phyloP scores from a whole-genome alignment of 1,140 invertebrate species.

The Cyclargus thomasi region DNA sequence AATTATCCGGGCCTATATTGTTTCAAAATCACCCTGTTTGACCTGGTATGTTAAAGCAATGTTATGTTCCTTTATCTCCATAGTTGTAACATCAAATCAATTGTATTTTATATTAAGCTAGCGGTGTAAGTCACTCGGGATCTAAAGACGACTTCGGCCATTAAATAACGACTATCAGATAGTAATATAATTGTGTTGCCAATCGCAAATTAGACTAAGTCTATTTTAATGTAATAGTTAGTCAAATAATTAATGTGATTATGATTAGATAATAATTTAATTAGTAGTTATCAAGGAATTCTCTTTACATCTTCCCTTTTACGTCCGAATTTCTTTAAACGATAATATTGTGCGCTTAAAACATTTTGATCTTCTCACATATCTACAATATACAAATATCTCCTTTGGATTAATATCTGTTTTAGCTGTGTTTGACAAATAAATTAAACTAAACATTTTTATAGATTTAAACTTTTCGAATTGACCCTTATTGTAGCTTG shows the following conservation, averaged over 20 bases:
- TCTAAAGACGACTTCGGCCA: conserved; percentile 57
- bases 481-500: conserved; percentile 11
- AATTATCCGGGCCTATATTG: too few relatives aligned
- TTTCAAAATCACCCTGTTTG: too few relatives aligned
- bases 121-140: conserved; percentile 27
- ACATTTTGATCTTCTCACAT: background rate
- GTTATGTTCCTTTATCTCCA: background rate
- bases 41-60: background rate
- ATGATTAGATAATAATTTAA: conserved; percentile 8
- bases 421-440: conserved; percentile 73
- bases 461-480: conserved; percentile 1
- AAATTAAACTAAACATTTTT: conserved; percentile 31
- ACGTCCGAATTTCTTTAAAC: background rate
- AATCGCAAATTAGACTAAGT: conserved; percentile 57
- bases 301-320: background rate
- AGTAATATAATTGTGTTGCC: conserved; percentile 50
- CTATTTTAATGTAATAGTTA: conserved; percentile 20
- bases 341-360: background rate
- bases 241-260: conserved; percentile 21
- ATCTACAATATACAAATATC: background rate
- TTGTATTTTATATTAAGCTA: conserved; percentile 24
- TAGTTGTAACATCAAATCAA: background rate
- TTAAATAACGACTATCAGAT: conserved; percentile 39
- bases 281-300: background rate
- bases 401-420: conserved; percentile 28